Evolutionary conservation across 2,113 vertebrate genomes (phyloP).

Genomic region (Phyllostomus hastatus): DNA sequence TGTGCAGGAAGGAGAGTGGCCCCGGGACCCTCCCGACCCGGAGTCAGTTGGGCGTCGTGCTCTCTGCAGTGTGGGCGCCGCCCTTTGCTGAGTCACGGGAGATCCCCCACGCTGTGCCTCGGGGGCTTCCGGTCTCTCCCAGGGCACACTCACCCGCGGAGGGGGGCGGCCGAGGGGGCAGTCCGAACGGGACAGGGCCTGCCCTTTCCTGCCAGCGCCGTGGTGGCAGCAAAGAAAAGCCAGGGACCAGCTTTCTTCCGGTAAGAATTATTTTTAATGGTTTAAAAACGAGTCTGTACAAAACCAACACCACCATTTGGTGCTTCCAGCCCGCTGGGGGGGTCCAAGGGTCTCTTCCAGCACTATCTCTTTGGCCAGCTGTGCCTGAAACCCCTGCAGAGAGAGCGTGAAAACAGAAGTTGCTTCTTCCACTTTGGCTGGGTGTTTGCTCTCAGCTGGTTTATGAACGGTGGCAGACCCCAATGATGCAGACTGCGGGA

Average conservation of each 20-base stretch:
- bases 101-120: rapidly evolving
- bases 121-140: not conserved
- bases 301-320: slow-evolving; percentile 43
- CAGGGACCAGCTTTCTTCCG: not conserved
- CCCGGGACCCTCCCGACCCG: not conserved
- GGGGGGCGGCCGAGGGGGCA: not conserved
- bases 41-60: rapidly evolving
- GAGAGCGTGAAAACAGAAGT: slow-evolving; percentile 41
- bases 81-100: not conserved
- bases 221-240: not conserved
- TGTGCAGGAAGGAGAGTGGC: rapidly evolving
- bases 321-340: not conserved
- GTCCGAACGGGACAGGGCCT: not conserved
- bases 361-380: slow-evolving; percentile 96
- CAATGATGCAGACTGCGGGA: not conserved
- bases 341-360: not conserved
- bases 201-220: not conserved
- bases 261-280: slow-evolving; percentile 76
- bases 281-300: slow-evolving; percentile 76
- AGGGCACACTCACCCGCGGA: not conserved
- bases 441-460: not conserved
- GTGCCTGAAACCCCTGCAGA: slow-evolving; percentile 88
- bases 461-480: not conserved
- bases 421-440: not conserved
- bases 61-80: not conserved